phyloP scores from a whole-genome alignment of 2,797 vertebrate genomes.

The Bovichtus variegatus region DNA sequence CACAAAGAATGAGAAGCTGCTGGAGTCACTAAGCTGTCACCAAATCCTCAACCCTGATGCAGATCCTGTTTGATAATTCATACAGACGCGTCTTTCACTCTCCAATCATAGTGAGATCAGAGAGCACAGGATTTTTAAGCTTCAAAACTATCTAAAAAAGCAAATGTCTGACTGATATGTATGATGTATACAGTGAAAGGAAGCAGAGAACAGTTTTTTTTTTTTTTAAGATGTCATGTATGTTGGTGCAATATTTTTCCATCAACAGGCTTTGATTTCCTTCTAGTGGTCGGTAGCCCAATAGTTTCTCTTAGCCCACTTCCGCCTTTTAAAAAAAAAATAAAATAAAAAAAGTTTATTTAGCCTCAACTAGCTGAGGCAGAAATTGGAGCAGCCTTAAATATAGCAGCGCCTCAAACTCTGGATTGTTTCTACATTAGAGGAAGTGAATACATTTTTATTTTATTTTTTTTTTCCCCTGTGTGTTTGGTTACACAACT shows the following conservation, averaged over 20 bases:
- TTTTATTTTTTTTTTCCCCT: neutral
- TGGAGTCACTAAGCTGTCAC: constrained; percentile 5
- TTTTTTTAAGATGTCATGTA: neutral
- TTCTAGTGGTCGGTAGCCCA: neutral
- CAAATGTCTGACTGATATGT: neutral
- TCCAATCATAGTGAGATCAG: neutral
- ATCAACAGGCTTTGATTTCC: constrained; percentile 4
- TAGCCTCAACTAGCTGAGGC: constrained; percentile 25
- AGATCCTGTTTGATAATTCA: constrained; percentile 10
- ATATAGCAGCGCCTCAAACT: constrained; percentile 23
- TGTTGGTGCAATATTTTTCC: neutral
- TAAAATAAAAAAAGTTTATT: too few relatives aligned
- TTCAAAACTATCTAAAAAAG: neutral
- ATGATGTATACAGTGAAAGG: neutral
- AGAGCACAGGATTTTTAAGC: constrained; percentile 16
- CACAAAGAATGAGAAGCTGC: neutral
- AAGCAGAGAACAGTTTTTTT: neutral
- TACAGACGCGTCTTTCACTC: neutral
- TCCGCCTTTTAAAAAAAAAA: neutral
- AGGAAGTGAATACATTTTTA: constrained; percentile 15
- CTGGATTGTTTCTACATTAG: constrained; percentile 30
- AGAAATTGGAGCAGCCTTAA: constrained; percentile 51
- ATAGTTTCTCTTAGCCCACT: neutral
- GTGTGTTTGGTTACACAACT: constrained; percentile 36
- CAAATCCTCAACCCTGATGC: neutral